phyloP scores from a whole-genome alignment of 2,797 vertebrate genomes.

The Pangasius sanitwongsei region DNA sequence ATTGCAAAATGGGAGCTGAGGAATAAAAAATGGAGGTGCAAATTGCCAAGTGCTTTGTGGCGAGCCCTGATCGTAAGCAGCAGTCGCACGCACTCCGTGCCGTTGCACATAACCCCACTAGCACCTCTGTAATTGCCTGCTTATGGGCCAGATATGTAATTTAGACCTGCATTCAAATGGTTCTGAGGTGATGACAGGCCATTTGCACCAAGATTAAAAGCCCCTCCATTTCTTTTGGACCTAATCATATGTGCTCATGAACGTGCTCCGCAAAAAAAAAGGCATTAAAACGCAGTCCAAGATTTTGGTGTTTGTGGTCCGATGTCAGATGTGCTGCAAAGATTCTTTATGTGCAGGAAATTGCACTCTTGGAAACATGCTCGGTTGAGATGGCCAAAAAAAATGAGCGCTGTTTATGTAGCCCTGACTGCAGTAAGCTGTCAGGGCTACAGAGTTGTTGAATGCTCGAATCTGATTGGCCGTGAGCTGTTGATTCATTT shows the following conservation, averaged over 20 bases:
- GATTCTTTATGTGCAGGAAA: slow-evolving; percentile 47
- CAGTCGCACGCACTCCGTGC: slow-evolving; percentile 60
- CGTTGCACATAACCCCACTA: slow-evolving; percentile 62
- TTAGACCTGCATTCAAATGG: slow-evolving; percentile 61
- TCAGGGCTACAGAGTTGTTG: background rate
- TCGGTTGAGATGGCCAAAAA: background rate
- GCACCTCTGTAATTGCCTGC: slow-evolving; percentile 69
- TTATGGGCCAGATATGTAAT: slow-evolving; percentile 66
- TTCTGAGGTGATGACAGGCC: slow-evolving; percentile 62
- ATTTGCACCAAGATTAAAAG: slow-evolving; percentile 66
- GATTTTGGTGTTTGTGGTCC: slow-evolving; percentile 33
- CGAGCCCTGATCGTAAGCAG: slow-evolving; percentile 52
- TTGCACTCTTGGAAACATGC: slow-evolving; percentile 35
- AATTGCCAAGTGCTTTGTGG: slow-evolving; percentile 61
- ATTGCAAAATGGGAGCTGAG: slow-evolving; percentile 52
- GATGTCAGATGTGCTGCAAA: slow-evolving; percentile 25
- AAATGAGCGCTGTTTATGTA: slow-evolving; percentile 4
- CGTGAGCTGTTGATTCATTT: background rate
- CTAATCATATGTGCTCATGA: slow-evolving; percentile 45
- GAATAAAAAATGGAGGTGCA: slow-evolving; percentile 52
- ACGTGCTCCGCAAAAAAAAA: background rate
- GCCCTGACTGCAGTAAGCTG: background rate
- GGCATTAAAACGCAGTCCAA: slow-evolving; percentile 4
- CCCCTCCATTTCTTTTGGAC: slow-evolving; percentile 43
- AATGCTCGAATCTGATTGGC: background rate